These are phyloP conservation scores for Neoscelio sp. DNA, from an alignment of 2,888 invertebrate genomes.

Conservation along the genomic window DNA sequence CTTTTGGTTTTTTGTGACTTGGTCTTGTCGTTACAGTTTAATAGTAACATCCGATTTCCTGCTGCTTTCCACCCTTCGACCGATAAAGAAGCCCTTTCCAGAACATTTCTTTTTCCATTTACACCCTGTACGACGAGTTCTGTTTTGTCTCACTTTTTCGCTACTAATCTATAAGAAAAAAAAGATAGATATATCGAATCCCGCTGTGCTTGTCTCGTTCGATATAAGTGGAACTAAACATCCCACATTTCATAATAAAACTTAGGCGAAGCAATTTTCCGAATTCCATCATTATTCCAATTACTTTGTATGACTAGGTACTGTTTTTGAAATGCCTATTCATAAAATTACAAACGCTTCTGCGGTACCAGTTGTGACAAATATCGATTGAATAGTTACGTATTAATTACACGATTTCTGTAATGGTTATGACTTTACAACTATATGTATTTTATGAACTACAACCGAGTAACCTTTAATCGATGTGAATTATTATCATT, in stretches of 20 bases:
- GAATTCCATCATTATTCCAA: not conserved
- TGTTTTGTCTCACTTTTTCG: no score
- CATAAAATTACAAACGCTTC: no score
- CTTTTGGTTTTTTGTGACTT: not conserved
- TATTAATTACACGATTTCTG: no score
- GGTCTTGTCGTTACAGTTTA: not conserved
- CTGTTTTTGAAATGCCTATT: no score
- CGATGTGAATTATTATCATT: no score
- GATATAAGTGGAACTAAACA: not conserved
- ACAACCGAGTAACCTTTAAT: no score
- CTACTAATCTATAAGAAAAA: no score
- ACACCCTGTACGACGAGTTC: not conserved
- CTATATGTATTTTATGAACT: no score
- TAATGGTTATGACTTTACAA: no score
- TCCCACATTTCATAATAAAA: not conserved
- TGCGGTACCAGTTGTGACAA: no score
- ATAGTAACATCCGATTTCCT: not conserved
- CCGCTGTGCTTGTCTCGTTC: not conserved
- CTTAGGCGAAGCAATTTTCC: not conserved
- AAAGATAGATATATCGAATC: no score
- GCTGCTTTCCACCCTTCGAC: not conserved
- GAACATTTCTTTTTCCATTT: constrained; percentile 3
- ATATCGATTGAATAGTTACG: no score
- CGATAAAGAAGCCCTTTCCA: not conserved
- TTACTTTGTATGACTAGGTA: not conserved